A percentile compares a stretch with the other conserved stretches of the same genome.
These are phyloP conservation scores for Hypolimnas misippus DNA, from an alignment of 2,888 invertebrate genomes.

Conservation along the genomic window DNA sequence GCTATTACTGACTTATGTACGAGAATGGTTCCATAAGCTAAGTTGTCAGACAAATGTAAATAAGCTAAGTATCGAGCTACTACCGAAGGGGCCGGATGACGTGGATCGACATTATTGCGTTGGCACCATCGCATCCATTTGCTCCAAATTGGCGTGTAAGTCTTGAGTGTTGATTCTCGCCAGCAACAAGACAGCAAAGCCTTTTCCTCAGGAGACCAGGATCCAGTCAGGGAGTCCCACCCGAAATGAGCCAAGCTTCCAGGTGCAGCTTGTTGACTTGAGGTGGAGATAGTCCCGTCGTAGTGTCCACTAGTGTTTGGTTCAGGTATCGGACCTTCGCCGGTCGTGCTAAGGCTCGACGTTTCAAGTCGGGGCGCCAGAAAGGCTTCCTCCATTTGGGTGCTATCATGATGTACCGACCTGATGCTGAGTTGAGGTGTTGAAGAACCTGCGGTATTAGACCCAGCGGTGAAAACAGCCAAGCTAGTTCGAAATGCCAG, in stretches of 20 bases:
- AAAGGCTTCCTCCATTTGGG: constrained; percentile 29
- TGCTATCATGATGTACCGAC: constrained; percentile 30
- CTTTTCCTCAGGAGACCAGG: background rate
- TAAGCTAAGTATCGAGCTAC: constrained; percentile 39
- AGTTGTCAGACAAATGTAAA: constrained; percentile 25
- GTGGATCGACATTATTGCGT: background rate
- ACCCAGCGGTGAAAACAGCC: constrained; percentile 37
- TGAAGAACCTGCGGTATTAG: constrained; percentile 34
- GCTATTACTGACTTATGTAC: constrained; percentile 42
- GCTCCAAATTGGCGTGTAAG: background rate
- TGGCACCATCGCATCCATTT: background rate
- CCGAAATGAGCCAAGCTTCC: constrained; percentile 40
- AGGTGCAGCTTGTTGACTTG: constrained; percentile 14
- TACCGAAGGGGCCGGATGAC: background rate
- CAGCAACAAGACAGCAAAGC: background rate
- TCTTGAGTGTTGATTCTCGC: background rate
- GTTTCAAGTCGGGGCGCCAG: background rate
- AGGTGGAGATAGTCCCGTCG: constrained; percentile 2
- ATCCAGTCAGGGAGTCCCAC: background rate
- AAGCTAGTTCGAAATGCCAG: constrained; percentile 36
- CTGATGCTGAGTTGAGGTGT: constrained; percentile 26
- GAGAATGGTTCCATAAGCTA: constrained; percentile 40
- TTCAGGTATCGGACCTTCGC: background rate
- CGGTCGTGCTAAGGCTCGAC: background rate
- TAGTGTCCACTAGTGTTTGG: background rate